These are phyloP conservation scores for Drosophila melanica DNA, from an alignment of 1,140 invertebrate genomes.

Conservation along the genomic window DNA sequence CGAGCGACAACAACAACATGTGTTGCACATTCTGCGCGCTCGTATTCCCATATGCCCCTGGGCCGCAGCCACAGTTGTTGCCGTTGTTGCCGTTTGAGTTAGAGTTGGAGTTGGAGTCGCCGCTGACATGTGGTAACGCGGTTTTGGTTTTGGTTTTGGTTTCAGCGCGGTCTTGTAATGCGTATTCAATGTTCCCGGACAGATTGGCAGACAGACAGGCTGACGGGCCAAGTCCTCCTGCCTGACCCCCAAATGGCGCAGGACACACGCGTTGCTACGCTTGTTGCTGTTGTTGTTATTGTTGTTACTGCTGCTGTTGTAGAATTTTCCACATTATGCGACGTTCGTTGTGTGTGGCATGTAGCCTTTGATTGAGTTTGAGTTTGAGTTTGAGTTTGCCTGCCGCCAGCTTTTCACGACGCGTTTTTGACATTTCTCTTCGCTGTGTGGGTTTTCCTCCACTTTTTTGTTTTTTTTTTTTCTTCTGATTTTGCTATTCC, in stretches of 20 bases:
- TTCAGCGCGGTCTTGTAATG: conserved; percentile 76
- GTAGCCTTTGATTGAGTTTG: conserved; percentile 79
- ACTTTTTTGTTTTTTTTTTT: conserved; percentile 22
- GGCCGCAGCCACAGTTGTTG: conserved; percentile 41
- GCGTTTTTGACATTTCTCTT: conserved; percentile 70
- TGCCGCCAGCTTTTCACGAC: conserved; percentile 67
- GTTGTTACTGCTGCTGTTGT: conserved; percentile 16
- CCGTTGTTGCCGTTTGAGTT: conserved; percentile 8
- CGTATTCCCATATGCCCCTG: conserved; percentile 77
- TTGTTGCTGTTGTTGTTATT: conserved; percentile 23
- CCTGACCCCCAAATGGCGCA: conserved; percentile 72
- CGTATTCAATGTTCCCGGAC: conserved; percentile 79
- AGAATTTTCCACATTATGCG: conserved; percentile 75
- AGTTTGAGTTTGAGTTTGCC: conserved; percentile 36
- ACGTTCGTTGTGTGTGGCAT: conserved; percentile 54
- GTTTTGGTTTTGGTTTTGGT: conserved; percentile 81
- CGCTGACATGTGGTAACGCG: conserved; percentile 80
- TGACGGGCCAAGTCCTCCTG: conserved; percentile 50
- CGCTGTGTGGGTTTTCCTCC: not conserved
- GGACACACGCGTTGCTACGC: conserved; percentile 64
- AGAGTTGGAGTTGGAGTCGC: conserved; percentile 19
- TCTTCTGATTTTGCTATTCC: conserved; percentile 36
- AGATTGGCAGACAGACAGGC: conserved; percentile 51
- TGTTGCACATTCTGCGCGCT: conserved; percentile 72
- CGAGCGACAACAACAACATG: conserved; percentile 66